phyloP scores from a whole-genome alignment of 2,888 invertebrate genomes.

The Caenorhabditis virilis region DNA sequence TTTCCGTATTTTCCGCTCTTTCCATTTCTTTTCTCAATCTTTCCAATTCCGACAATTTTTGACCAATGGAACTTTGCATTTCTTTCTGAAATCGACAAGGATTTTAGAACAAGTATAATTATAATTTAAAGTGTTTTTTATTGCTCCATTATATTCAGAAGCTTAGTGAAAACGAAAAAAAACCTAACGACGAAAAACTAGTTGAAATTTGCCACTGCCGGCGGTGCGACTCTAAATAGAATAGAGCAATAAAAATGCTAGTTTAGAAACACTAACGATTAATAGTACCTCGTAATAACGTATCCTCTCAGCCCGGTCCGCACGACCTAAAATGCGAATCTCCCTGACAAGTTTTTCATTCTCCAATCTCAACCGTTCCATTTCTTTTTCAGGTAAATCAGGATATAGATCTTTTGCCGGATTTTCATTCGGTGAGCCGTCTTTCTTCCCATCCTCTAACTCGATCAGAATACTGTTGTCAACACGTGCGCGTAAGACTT shows the following conservation, averaged over 20 bases:
- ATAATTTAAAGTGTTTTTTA: too few relatives aligned
- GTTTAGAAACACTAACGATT: too few relatives aligned
- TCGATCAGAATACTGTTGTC: conserved; percentile 43
- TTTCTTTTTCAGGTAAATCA: too few relatives aligned
- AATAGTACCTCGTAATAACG: not conserved
- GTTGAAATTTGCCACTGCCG: too few relatives aligned
- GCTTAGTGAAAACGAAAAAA: too few relatives aligned
- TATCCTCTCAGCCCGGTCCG: not conserved
- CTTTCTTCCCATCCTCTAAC: conserved; percentile 9
- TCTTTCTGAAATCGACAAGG: conserved; percentile 28
- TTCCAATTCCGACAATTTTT: conserved; percentile 15
- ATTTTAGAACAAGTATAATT: too few relatives aligned
- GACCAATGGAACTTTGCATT: conserved; percentile 3
- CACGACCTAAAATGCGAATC: not conserved
- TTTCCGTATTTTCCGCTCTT: conserved; percentile 76
- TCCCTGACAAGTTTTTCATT: not conserved
- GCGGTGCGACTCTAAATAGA: too few relatives aligned
- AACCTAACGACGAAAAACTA: too few relatives aligned
- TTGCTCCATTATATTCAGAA: too few relatives aligned
- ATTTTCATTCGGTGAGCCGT: conserved; percentile 2
- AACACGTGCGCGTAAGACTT: conserved; percentile 6
- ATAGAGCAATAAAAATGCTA: too few relatives aligned
- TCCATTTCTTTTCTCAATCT: conserved; percentile 9
- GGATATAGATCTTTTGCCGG: too few relatives aligned
- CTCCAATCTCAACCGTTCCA: conserved; percentile 74